Base-by-base conservation (phyloP, 2,888 invertebrate genomes). In the Entomobrya multifasciata region DNA sequence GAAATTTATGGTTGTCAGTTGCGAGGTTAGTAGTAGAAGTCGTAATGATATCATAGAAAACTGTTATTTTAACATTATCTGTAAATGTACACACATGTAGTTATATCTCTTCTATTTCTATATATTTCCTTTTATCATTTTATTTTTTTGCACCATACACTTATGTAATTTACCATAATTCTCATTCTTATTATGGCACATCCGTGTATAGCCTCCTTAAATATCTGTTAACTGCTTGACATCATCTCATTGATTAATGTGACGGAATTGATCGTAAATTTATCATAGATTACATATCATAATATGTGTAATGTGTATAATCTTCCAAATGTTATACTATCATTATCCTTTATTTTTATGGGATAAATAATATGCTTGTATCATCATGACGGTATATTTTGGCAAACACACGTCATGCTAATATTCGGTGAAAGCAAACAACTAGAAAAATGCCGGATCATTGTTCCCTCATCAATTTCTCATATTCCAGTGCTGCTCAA, bases 1-100 rank as follows among this genome's bases (percentile, higher is more conserved):
- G 98, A 98, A 92, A 92, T 98, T 41, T 97, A 97, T 92, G 98
- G 98, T 25, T 98, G 98, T 60, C 76, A 65, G 52, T 62, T 74
- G 76, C 22, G 49, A 76, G 76, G 76, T 76, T 44, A 72, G 72
- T 82, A 57, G 72, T 82, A 57, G 25, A 5, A 30, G 30, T 62
- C 30, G 27, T 30, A 30, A 41, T 65, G 36, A 36, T 65, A 65
- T 65, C 36, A 65, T 0, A 65, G 4, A 65, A 10, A 8, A 13
- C n/a, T 74, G 25, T 49, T 52, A 74, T 30, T 52, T 47, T 25
- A 6, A 36, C 5, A 8, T 6, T 36, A 36, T 36, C 36, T n/a
- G 36, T 8, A 6, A 6, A 36, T 36, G 36, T 36, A 36, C 36
- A 36, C 25, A 30, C 30, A 57, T 20, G 17, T 3, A 17, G 17